Evolutionary conservation across 2,113 vertebrate species (phyloP).

Genomic region (Eublepharis macularius): DNA sequence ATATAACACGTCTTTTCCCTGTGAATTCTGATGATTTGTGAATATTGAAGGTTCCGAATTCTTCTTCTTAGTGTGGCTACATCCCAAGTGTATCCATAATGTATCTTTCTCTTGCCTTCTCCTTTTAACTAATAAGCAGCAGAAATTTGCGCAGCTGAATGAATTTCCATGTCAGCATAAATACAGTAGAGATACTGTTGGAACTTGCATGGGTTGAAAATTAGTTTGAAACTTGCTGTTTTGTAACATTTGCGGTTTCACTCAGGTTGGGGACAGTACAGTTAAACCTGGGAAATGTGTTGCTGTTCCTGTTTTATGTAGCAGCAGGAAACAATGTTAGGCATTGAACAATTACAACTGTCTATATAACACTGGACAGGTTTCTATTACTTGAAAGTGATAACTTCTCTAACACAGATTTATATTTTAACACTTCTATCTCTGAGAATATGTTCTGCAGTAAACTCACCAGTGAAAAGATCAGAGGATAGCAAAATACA

Average conservation of each 20-base stretch:
- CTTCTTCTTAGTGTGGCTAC: not conserved
- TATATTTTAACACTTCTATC: not conserved
- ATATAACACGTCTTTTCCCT: not conserved
- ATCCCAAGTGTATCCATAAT: not conserved
- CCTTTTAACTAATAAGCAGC: not conserved
- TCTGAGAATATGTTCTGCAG: not conserved
- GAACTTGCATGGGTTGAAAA: not conserved
- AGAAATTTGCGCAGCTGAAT: not conserved
- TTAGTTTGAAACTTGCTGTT: not conserved
- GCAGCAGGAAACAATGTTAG: not conserved
- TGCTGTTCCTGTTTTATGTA: not conserved
- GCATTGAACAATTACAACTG: not conserved
- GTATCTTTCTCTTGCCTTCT: not conserved
- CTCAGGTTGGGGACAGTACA: not conserved
- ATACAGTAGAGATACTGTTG: not conserved
- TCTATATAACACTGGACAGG: not conserved
- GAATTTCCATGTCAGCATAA: not conserved
- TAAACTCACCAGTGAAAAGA: not conserved
- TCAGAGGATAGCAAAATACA: not conserved
- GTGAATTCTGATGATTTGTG: slow-evolving; percentile 7
- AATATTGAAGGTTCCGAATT: not conserved
- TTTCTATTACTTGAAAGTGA: not conserved
- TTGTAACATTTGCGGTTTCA: not conserved
- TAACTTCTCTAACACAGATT: not conserved
- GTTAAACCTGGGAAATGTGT: not conserved